phyloP scores from a whole-genome alignment of 2,797 vertebrate species.

The Neomorphus geoffroyi region DNA sequence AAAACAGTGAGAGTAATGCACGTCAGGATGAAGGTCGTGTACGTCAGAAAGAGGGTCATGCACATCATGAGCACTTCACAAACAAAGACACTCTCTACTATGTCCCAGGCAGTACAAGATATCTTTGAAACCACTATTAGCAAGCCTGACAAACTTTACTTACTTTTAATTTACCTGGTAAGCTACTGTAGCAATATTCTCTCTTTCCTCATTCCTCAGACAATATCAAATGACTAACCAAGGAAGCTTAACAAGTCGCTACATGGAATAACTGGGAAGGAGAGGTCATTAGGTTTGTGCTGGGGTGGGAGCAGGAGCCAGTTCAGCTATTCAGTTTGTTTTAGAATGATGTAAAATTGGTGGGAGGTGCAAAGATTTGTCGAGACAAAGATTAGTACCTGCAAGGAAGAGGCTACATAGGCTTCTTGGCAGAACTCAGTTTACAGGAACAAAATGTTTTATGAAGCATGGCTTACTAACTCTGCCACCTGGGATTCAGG shows the following conservation, averaged over 20 bases:
- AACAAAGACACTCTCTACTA: background rate
- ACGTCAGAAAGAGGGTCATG: background rate
- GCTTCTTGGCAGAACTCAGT: background rate
- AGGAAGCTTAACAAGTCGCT: background rate
- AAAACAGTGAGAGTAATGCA: background rate
- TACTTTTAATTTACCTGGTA: background rate
- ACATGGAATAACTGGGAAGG: background rate
- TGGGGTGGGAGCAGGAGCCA: background rate
- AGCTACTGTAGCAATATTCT: background rate
- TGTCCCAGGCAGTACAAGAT: background rate
- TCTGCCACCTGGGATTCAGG: background rate
- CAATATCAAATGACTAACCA: background rate
- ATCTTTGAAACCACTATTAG: background rate
- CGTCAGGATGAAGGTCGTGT: background rate
- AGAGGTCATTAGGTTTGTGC: background rate
- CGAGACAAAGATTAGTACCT: background rate
- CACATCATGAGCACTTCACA: background rate
- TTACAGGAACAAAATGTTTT: background rate
- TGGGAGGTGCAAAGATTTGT: background rate
- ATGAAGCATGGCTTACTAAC: background rate
- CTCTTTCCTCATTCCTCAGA: background rate
- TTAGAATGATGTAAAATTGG: background rate
- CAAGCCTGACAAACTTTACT: background rate
- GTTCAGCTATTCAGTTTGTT: background rate
- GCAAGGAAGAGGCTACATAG: background rate